Conservation (phyloP, 2,797 vertebrate species). For the Anguilla megastoma region DNA sequence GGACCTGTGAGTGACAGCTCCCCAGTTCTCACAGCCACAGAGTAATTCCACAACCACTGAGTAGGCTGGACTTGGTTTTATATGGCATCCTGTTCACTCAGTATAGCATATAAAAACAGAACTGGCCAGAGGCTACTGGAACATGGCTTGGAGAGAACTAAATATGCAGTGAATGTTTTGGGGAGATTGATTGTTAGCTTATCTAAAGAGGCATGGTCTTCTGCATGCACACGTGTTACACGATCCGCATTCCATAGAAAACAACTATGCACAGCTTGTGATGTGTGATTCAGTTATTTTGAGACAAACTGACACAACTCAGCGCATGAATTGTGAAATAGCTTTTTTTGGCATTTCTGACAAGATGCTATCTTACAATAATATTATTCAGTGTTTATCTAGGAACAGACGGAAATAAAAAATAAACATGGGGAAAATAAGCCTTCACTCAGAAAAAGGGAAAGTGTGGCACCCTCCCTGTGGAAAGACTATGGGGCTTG, state of each 20-base stretch:
- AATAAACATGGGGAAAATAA: not conserved
- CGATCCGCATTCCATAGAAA: not conserved
- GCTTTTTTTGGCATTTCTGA: constrained; percentile 29
- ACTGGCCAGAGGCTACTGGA: not conserved
- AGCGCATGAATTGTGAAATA: constrained; percentile 2
- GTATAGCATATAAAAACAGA: not conserved
- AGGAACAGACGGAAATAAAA: constrained; percentile 54
- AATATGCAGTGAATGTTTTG: not conserved
- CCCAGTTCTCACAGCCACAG: constrained; percentile 49
- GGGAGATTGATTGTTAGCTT: not conserved
- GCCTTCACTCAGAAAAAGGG: constrained; percentile 12
- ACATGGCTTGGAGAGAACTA: not conserved
- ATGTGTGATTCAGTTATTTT: not conserved
- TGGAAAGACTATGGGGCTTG: constrained; percentile 31
- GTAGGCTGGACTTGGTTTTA: constrained; percentile 42
- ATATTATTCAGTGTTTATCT: constrained; percentile 51
- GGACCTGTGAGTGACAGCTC: constrained; percentile 58
- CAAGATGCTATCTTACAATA: constrained; percentile 56
- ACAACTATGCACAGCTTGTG: not conserved
- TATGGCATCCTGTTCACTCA: constrained; percentile 10
- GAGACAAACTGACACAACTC: not conserved
- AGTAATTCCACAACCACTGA: constrained; percentile 54
- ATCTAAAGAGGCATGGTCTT: not conserved
- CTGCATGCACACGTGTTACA: constrained; percentile 8
- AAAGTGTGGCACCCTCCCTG: not conserved